Base-by-base conservation (phyloP, 2,797 vertebrate genomes). In the Phyllotis vaccarum region DNA sequence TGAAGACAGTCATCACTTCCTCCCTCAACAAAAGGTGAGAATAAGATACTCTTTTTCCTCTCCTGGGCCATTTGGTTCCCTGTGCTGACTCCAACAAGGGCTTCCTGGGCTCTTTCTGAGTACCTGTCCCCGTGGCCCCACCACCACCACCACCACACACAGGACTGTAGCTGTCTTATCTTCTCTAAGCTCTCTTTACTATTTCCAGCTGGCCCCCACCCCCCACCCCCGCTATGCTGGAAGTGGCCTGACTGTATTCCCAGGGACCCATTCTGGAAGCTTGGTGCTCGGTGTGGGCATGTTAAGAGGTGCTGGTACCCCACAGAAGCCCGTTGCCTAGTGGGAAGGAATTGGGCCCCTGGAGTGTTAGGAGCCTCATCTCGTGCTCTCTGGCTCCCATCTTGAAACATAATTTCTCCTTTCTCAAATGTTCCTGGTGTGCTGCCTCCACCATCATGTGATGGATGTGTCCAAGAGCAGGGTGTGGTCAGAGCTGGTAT, bases 1-100 rank as follows among this genome's bases (percentile, higher is more conserved):
- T 34, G 17, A 37, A 78, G 91, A 94, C 95, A 60, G 9, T 96
- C 92, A 87, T 96, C 94, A 97, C 93, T 97, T 98, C 97, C 97
- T 97, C 94, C 94, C 95, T 89, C 94, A 70, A 56, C 90, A 88
- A 68, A 93, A 96, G 90, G 86, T 81, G 56, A 92, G 72, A 96
- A 95, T 91, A 62, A 96, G 76, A 92, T 52, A 72, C 58, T 91
- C 80, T 78, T 89, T 82, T 82, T 93, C 74, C 80, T 94, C 76
- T 91, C 22, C 2, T 46, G n/a, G 89, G 74, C 86, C 66, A 16
- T 29, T 31, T 81, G 64, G 92, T 80, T 49, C n/a, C 37, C 87
- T 40, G 56, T 43, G 52, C 54, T 43, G 66, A 79, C 43, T 70
- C 40, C 24, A 46, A 60, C 46, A 89, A 82, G 79, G 70, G 60